Base-by-base conservation (phyloP, 2,888 invertebrate species). In the Cloeon dipterum region DNA sequence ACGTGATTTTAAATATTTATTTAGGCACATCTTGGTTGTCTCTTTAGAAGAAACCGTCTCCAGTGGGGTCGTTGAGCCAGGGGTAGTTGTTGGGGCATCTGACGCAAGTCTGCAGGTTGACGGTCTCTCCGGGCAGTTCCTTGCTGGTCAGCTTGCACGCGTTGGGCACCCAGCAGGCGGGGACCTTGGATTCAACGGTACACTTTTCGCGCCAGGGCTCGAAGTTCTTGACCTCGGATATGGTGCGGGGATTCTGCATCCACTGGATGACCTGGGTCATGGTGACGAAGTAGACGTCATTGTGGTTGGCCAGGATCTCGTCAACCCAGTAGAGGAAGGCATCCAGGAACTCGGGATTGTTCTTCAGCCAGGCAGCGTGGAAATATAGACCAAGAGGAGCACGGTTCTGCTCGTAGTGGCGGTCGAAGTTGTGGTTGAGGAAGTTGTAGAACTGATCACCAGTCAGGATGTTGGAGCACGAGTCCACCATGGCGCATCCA, bases 201-300 rank as follows among this genome's bases (percentile, higher is more conserved):
- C 89, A 89, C 71, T 82, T 85, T 59, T 88, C 88, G 68, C 78
- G 77, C 86, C 88, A 89, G 35, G 85, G 78, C 56, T 88, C 86
- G 59, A 89, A 89, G 65, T 75, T 83, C 66, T 85, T 83, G 36
- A 78, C 75, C 56, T 86, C 83, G 39, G 71, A 65, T 46, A 79
- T 54, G 11, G 85, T 85, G 41, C 79, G 67, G 33, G 88, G 88
- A 54, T 85, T 85, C 53, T 89, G 89, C 52, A 89, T 83, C 89
- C 89, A 89, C 53, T 88, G 88, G 47, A 89, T 86, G 5, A 86
- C 86, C 44, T 55, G 54, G n/a, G 88, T 88, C 86, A 86, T 88
- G 41, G 88, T 89, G 13, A 83, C 82, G 55, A 89, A 89, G 60
- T 83, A 89, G 8, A 88, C 88, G 52, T 89, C 89, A 46, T 79